A percentile compares a stretch with the other conserved stretches of the same genome.
phyloP scores from a whole-genome alignment of 2,888 invertebrate species.

The Beris chalybata region DNA sequence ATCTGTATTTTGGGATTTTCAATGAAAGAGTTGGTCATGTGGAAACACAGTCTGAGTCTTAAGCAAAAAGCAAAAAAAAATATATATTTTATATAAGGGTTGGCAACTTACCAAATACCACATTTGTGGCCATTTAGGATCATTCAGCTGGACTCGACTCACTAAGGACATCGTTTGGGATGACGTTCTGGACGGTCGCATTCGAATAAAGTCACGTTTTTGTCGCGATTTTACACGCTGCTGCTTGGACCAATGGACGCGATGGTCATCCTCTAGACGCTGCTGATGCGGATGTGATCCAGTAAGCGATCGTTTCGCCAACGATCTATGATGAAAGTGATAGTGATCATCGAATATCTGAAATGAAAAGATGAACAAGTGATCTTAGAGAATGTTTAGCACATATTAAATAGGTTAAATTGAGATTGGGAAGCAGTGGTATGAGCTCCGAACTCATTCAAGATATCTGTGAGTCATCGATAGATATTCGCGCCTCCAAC shows the following conservation, averaged over 20 bases:
- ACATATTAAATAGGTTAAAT: no score
- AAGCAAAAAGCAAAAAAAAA: no score
- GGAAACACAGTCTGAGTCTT: no score
- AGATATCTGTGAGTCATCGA: no score
- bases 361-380: slow-evolving; percentile 48
- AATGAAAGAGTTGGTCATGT: no score
- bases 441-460: no score
- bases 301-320: slow-evolving; percentile 74
- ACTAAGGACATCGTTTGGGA: slow-evolving; percentile 46
- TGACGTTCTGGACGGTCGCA: slow-evolving; percentile 53
- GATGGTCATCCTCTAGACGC: slow-evolving; percentile 70
- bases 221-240: slow-evolving; percentile 76
- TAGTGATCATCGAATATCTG: slow-evolving; percentile 89
- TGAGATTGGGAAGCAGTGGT: no score
- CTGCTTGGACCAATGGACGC: slow-evolving; percentile 82
- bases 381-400: background rate
- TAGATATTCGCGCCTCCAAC: no score
- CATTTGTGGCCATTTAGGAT: slow-evolving; percentile 93
- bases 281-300: slow-evolving; percentile 72
- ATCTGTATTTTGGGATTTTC: slow-evolving; percentile 1
- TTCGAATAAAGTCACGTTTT: slow-evolving; percentile 76
- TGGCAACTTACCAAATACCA: slow-evolving; percentile 89
- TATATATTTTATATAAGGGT: no score
- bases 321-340: slow-evolving; percentile 79
- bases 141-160: slow-evolving; percentile 64